phyloP scores from a whole-genome alignment of 2,113 vertebrate genomes.

The Orcinus orca region DNA sequence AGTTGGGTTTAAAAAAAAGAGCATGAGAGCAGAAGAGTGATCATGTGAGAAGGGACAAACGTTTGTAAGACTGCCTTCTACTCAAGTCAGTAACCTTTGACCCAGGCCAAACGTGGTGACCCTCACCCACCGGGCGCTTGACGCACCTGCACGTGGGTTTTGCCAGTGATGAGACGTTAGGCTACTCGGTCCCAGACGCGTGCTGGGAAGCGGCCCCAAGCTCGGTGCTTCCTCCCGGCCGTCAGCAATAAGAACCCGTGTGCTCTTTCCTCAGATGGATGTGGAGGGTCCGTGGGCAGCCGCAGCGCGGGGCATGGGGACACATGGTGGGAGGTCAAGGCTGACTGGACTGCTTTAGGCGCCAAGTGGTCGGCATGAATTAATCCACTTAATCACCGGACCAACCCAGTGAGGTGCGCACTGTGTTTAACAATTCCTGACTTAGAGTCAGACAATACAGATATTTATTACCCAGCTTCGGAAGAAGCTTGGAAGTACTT shows the following conservation, averaged over 20 bases:
- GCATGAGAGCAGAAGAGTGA: neutral
- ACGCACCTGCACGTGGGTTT: neutral
- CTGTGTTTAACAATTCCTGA: neutral
- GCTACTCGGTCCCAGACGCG: rapidly evolving
- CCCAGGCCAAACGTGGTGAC: no score
- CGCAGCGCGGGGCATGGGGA: neutral
- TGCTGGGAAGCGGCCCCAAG: neutral
- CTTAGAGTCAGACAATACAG: neutral
- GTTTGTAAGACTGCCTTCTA: neutral
- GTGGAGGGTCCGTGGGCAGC: neutral
- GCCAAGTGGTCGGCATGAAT: neutral
- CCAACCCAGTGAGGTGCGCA: neutral
- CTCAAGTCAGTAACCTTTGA: neutral
- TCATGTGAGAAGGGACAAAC: neutral
- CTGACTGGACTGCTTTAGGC: no score
- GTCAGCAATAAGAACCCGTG: neutral
- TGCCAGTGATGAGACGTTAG: neutral
- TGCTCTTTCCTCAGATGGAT: neutral
- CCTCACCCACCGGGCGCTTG: neutral
- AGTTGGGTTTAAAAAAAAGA: neutral
- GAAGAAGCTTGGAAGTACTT: neutral
- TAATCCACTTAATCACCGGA: no score
- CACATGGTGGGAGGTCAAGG: neutral
- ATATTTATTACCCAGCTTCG: neutral
- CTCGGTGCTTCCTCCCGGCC: neutral